Base-by-base conservation (phyloP, 1,140 invertebrate species). In the Pseudomyrmex cubaensis region DNA sequence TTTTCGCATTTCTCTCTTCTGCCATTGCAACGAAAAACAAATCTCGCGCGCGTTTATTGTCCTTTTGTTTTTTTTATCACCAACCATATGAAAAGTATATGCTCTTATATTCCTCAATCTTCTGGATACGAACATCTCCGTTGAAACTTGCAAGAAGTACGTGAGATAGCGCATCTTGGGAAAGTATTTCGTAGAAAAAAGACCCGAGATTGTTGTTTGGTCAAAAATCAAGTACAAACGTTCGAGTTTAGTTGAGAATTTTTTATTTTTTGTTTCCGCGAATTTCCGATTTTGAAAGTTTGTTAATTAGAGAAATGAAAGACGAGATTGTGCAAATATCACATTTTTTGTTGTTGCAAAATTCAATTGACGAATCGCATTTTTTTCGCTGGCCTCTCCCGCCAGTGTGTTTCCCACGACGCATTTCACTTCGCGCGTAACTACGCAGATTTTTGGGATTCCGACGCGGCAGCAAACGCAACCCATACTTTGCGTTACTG, bases 401-500 rank as follows among this genome's bases (percentile, higher is more conserved):
- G 13, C 52, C 25, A 25, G 35, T 35, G 13, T 59, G 17, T 17
- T 80, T 72, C 44, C 22, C 54, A 80, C 54, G 66, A 72, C 12
- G 54, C 22, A 48, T 48, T 57, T 70, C 35, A 59, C 44, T 70
- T 50, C 13, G 57, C 46, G 52, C 35, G 44, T 75, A 75, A 64
- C 48, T 54, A 54, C 59, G 25, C 54, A n/a, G 17, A 78, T 78
- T 78, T 80, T 50, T n/a, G 52, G 46, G 50, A 70, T 54, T 7
- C 54, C 15, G 74, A 3, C 74, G 20, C n/a, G 22, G 13, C 2
- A 44, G 13, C 25, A 25, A 52, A 12, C 22, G 10, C 35, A 69
- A 52, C 22, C 69, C 12, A n/a, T 56, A 75, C n/a, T 85, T 85
- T 70, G 76, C 57, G 63, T 70, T 70, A 57, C 52, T 17, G 20